Conservation (phyloP, 2,113 vertebrate species). For the Ascaphus truei region DNA sequence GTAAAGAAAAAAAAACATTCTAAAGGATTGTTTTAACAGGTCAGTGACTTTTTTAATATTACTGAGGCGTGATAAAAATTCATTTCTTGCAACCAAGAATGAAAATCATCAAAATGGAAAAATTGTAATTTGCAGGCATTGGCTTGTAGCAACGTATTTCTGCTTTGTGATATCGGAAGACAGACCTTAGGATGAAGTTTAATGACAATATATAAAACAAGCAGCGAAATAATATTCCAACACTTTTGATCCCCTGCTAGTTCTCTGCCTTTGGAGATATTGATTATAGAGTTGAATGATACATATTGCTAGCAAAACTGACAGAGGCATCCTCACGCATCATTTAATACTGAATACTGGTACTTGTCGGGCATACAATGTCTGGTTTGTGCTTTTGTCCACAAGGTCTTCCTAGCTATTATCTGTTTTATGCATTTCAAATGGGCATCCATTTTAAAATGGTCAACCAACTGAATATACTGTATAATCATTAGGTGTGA, state of each 20-base stretch:
- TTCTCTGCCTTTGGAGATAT: constrained; percentile 44
- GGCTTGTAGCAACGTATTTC: constrained; percentile 29
- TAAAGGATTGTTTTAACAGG: background rate
- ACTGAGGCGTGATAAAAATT: constrained; percentile 1
- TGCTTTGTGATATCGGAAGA: constrained; percentile 38
- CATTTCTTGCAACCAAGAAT: constrained; percentile 13
- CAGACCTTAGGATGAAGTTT: constrained; percentile 45
- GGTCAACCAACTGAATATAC: too few species aligned
- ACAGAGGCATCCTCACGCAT: constrained; percentile 42
- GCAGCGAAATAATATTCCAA: constrained; percentile 43
- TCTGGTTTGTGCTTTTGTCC: constrained; percentile 36
- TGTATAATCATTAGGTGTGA: too few species aligned
- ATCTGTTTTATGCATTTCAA: constrained; percentile 40
- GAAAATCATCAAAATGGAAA: constrained; percentile 34
- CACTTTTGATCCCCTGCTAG: constrained; percentile 32
- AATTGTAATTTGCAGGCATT: constrained; percentile 41
- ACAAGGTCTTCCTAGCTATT: constrained; percentile 40
- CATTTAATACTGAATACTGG: constrained; percentile 45
- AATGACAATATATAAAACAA: constrained; percentile 40
- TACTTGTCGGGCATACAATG: constrained; percentile 51
- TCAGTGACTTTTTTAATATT: constrained; percentile 20
- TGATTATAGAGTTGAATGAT: constrained; percentile 51
- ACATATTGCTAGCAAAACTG: constrained; percentile 42
- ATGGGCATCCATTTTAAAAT: background rate
- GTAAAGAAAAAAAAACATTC: background rate